Conservation (phyloP, 1,140 invertebrate genomes). For the Hyles vespertilio region DNA sequence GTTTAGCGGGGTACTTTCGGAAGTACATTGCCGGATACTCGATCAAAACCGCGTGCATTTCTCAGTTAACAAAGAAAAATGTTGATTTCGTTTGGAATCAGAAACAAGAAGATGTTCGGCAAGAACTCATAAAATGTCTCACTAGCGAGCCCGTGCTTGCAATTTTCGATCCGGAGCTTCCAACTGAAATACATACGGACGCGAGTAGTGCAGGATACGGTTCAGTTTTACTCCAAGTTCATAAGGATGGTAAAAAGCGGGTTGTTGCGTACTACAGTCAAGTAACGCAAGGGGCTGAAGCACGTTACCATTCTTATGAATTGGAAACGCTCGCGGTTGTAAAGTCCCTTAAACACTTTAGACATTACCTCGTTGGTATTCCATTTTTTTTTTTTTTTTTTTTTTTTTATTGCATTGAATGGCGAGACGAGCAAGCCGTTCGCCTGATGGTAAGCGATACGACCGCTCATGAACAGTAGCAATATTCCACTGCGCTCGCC, state of each 20-base stretch:
- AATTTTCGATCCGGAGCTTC: background rate
- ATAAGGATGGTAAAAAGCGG: background rate
- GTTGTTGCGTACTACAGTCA: slow-evolving; percentile 15
- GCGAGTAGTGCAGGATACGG: slow-evolving; percentile 2
- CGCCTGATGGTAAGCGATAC: too few relatives aligned
- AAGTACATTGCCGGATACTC: slow-evolving; percentile 40
- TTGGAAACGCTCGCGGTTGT: slow-evolving; percentile 46
- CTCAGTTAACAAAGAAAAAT: background rate
- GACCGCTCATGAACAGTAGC: too few relatives aligned
- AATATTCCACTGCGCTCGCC: too few relatives aligned
- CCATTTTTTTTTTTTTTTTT: too few relatives aligned
- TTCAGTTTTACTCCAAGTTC: background rate
- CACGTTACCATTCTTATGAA: slow-evolving; percentile 45
- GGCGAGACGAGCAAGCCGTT: too few relatives aligned
- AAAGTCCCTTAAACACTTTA: slow-evolving; percentile 36
- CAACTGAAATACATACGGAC: slow-evolving; percentile 29
- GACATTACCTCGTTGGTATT: slow-evolving; percentile 47
- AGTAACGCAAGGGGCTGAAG: slow-evolving; percentile 30
- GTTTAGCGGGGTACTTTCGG: slow-evolving; percentile 47
- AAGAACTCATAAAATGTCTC: background rate
- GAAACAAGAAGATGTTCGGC: background rate
- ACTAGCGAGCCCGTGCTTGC: background rate
- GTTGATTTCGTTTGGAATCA: background rate
- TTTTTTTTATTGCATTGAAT: too few relatives aligned
- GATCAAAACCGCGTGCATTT: background rate